Percentiles rank a stretch among this genome's conserved stretches.
Conservation (phyloP, 2,888 invertebrate species). For the Yponomeuta plumbellus region DNA sequence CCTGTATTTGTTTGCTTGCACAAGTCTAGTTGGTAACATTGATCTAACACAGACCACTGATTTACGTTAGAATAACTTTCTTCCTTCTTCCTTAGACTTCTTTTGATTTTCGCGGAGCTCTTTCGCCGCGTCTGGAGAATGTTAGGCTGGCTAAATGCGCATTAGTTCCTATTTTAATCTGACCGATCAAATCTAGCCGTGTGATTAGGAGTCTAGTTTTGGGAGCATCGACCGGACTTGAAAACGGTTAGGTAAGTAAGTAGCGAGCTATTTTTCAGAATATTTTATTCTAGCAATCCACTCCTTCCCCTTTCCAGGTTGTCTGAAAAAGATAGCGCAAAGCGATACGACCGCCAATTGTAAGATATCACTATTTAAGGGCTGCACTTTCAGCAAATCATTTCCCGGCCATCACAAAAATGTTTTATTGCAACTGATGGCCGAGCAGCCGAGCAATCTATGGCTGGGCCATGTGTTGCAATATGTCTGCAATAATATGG, state of each 20-base stretch:
- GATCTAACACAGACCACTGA: neutral
- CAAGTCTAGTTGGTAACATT: neutral
- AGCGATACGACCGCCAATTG: too few relatives aligned
- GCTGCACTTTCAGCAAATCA: too few relatives aligned
- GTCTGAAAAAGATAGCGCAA: too few relatives aligned
- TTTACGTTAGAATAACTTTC: neutral
- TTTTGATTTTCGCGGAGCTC: neutral
- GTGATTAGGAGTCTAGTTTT: neutral
- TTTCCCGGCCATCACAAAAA: too few relatives aligned
- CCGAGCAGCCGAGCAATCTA: too few relatives aligned
- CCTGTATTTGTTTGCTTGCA: slow-evolving; percentile 36
- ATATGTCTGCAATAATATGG: too few relatives aligned
- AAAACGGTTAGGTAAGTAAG: neutral
- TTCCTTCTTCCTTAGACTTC: neutral
- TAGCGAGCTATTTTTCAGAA: too few relatives aligned
- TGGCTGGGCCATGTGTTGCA: too few relatives aligned
- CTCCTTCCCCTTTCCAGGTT: too few relatives aligned
- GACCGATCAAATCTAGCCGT: slow-evolving; percentile 16
- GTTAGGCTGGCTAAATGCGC: slow-evolving; percentile 3
- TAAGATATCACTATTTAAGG: too few relatives aligned
- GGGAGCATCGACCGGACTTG: neutral
- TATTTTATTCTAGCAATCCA: too few relatives aligned
- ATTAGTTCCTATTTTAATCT: neutral
- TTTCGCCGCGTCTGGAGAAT: neutral
- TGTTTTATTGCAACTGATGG: too few relatives aligned